Percentiles rank a stretch among this genome's conserved stretches.
phyloP scores from a whole-genome alignment of 2,888 invertebrate species.

The Lacanobia oleracea region DNA sequence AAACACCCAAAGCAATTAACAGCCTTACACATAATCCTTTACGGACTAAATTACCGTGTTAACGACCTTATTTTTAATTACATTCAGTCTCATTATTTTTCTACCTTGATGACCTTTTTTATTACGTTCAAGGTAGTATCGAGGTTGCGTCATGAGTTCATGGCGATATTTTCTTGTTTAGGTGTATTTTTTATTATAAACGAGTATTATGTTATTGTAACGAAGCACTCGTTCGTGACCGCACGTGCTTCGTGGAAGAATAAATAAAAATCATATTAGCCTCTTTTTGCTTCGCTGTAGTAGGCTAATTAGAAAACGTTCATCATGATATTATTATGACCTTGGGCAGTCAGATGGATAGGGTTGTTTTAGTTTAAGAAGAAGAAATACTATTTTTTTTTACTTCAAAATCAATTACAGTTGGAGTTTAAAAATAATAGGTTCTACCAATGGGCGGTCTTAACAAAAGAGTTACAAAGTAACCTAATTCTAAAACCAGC shows the following conservation, averaged over 20 bases:
- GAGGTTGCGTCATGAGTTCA: constrained; percentile 15
- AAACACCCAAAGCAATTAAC: neutral
- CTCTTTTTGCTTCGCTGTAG: too few species aligned
- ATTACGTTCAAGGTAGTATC: constrained; percentile 38
- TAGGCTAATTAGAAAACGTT: too few species aligned
- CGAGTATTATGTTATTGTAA: constrained; percentile 6
- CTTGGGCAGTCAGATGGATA: too few species aligned
- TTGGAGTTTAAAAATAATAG: too few species aligned
- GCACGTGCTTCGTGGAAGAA: constrained; percentile 12
- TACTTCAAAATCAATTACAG: too few species aligned
- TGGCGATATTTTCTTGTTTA: constrained; percentile 34
- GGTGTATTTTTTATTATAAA: neutral
- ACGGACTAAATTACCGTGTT: constrained; percentile 5
- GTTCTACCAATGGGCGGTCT: too few species aligned
- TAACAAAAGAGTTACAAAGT: too few species aligned
- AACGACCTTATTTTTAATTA: constrained; percentile 12
- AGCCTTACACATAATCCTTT: neutral
- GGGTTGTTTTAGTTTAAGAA: too few species aligned
- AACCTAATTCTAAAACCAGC: too few species aligned
- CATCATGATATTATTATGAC: too few species aligned
- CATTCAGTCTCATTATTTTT: constrained; percentile 21
- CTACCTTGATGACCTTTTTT: constrained; percentile 31
- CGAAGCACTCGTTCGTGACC: constrained; percentile 38
- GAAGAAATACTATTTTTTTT: too few species aligned
- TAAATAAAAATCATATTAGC: neutral